Evolutionary conservation across 2,113 vertebrate genomes (phyloP), one percentile per base, ranked within the genome.

Genomic region (Archocentrus centrarchus): DNA sequence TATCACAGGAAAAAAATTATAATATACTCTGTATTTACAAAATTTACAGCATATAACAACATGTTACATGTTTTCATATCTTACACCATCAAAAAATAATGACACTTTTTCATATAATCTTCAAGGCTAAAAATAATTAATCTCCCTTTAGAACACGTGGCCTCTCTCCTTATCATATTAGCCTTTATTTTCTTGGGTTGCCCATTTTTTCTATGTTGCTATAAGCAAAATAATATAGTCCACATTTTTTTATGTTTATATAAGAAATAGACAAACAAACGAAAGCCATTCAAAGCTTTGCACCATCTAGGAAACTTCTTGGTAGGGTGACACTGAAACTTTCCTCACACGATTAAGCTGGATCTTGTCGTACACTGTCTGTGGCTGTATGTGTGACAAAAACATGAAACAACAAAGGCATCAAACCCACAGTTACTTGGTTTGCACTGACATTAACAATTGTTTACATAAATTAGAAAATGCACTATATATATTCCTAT

Each of bases 361-460:
- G 75, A 95, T 89, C 89, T 81, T 30, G 82, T 94, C 94, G 1
- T 95, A 95, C 11, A 95, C 7, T 0, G 92, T 93, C 22, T 86
- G 78, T 4, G 88, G 77, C 91, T 94, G 5, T 2, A 78, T 7
- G 62, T 13, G 18, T 2, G 41, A 55, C 3, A 70, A 50, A 77
- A 39, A 1, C 1, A 9, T 17, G 47, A 8, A 20, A 55, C 4
- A 6, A 22, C 11, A 41, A 14, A 60, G 10, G 11, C 44, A 27
- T 30, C 18, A 22, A 27, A 27, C 9, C 1, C 1, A 22, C 10
- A 22, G 15, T 24, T 27, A 59, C 22, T 15, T 59, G 6, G 1
- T 7, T 24, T 59, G 13, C 24, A 27, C 2, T 59, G 0, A 59
- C 22, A 24, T 59, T 4, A 1, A 1, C 13, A 1, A 59, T 3